Base-by-base conservation (phyloP, 2,888 invertebrate genomes). In the Malthinus flaveolus region DNA sequence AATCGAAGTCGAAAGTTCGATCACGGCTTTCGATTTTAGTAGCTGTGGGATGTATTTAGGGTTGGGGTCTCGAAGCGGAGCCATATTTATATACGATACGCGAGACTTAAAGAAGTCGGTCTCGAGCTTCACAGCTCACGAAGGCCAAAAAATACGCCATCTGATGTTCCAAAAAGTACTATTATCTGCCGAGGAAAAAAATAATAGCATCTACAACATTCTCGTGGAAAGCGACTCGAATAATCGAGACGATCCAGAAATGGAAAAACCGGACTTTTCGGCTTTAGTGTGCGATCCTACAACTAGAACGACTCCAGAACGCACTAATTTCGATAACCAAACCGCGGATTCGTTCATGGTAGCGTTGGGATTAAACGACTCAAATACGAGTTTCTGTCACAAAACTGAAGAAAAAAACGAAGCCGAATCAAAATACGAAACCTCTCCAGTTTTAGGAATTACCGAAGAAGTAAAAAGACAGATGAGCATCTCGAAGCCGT, bases 21-120 rank as follows among this genome's bases (percentile, higher is more conserved):
- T 75, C 48, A 73, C 73, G 3, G 67, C 75, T 0, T 66, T 76
- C 11, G 77, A 77, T 68, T 75, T 77, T 56, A 68, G 72, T 7
- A 67, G 67, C 1, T 74, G 83, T 66, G 66, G 74, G 33, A 80
- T 81, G 31, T 81, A 80, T 67, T 79, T 85, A n/a, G 83, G 81
- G 6, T 76, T 84, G 39, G 85, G 83, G 9, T 80, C 82, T 12
- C 83, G 83, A 68, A 82, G 80, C 74, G 85, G 85, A n/a, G 66
- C 75, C 46, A 75, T 84, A 3, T 69, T 81, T 37, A 67, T 84
- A 3, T 85, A 84, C 73, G 85, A 86, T 72, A 76, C 83, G 9
- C 78, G 85, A 67, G 82, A 83, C 66, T 72, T 84, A 39, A 77
- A 78, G 32, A 76, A 73, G 56, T 82, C 84, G 0, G 71, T 80